A percentile compares a stretch with the other conserved stretches of the same genome.
phyloP scores from a whole-genome alignment of 1,140 invertebrate species.

The Lepidotrigona ventralis region DNA sequence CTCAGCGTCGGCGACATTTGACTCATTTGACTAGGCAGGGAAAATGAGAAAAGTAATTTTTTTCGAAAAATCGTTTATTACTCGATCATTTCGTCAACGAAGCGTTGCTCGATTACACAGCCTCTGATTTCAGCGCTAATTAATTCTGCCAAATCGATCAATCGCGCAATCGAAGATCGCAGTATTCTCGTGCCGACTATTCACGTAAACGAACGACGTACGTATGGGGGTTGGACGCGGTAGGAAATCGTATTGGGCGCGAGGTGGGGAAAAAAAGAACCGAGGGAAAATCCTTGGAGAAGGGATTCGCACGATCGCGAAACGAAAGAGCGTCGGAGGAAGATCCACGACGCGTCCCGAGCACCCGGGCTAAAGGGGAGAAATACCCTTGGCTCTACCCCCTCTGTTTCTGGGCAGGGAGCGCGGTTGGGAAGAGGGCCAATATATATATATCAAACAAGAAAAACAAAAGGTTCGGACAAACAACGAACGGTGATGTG shows the following conservation, averaged over 20 bases:
- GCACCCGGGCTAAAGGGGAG: constrained; percentile 22
- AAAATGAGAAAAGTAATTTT: fast-evolving
- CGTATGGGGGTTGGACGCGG: neutral
- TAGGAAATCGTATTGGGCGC: constrained; percentile 20
- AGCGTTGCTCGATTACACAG: too few relatives aligned
- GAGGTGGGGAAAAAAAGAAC: neutral
- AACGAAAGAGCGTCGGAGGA: constrained; percentile 2
- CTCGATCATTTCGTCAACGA: too few relatives aligned
- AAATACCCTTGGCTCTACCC: constrained; percentile 29
- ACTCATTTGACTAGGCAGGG: too few relatives aligned
- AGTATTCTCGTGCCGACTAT: too few relatives aligned
- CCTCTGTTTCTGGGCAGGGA: constrained; percentile 35
- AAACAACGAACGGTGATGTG: constrained; percentile 77
- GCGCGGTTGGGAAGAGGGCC: constrained; percentile 51
- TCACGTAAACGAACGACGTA: too few relatives aligned
- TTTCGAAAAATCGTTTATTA: neutral
- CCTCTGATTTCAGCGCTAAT: too few relatives aligned
- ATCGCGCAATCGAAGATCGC: too few relatives aligned
- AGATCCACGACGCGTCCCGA: constrained; percentile 32
- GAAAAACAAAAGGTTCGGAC: constrained; percentile 77
- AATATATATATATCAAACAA: constrained; percentile 75
- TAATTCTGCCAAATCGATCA: too few relatives aligned
- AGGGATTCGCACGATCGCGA: neutral
- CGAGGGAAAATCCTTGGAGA: constrained; percentile 17
- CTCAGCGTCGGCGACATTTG: too few relatives aligned